Evolutionary conservation across 2,113 vertebrate species (phyloP).

Genomic region (Mormyrus lacerda): DNA sequence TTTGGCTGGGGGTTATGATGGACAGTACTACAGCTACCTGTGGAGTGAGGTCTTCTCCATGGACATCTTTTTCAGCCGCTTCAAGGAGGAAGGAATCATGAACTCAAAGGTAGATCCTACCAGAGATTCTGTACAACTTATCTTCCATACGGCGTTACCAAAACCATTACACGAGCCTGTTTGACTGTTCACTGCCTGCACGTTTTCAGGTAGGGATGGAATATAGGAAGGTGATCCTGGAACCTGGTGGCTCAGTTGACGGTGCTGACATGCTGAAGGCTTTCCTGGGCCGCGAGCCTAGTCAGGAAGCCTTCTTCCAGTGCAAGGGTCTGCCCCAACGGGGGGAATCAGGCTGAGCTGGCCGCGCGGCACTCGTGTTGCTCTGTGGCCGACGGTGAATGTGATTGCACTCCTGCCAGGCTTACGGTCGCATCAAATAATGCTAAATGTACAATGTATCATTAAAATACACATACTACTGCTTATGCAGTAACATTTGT

Average conservation of each 20-base stretch:
- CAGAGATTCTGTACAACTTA: neutral
- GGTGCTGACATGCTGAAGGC: slow-evolving; percentile 81
- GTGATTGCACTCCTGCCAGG: neutral
- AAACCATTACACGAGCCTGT: neutral
- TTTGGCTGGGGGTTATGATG: slow-evolving; percentile 84
- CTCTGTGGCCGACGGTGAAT: neutral
- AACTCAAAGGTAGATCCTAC: slow-evolving; percentile 70
- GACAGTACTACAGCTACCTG: slow-evolving; percentile 89
- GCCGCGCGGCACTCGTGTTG: neutral
- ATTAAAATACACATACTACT: neutral
- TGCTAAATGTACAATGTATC: neutral
- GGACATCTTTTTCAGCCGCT: slow-evolving; percentile 89
- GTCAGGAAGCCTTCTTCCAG: slow-evolving; percentile 78
- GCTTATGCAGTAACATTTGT: neutral
- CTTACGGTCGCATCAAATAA: neutral
- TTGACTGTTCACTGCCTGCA: slow-evolving; percentile 4
- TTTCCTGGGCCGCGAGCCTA: slow-evolving; percentile 77
- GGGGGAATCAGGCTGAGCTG: slow-evolving; percentile 11
- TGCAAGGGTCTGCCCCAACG: slow-evolving; percentile 73
- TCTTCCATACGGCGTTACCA: neutral
- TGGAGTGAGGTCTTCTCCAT: slow-evolving; percentile 93
- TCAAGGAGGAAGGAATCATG: slow-evolving; percentile 84
- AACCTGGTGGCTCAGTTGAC: slow-evolving; percentile 81
- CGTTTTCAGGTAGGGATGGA: slow-evolving; percentile 77
- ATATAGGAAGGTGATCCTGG: slow-evolving; percentile 83